Percentiles rank a stretch among this genome's conserved stretches.
phyloP scores from a whole-genome alignment of 2,797 vertebrate genomes.

The Valencia hispanica region DNA sequence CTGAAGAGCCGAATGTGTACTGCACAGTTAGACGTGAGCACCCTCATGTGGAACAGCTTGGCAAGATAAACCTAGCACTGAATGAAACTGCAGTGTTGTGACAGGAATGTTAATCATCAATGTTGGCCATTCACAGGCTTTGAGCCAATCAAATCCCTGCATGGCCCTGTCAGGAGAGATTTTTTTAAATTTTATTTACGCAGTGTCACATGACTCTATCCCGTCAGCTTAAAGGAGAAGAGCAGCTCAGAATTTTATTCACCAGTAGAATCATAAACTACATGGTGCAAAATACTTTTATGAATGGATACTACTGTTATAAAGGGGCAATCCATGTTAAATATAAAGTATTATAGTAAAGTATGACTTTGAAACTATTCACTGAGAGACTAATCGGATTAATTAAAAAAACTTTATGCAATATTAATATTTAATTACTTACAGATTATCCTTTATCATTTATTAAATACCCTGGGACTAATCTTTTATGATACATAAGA shows the following conservation, averaged over 20 bases:
- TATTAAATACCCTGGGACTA: slow-evolving; percentile 56
- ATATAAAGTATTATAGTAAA: slow-evolving; percentile 33
- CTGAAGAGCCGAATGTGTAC: slow-evolving; percentile 5
- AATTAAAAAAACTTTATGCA: slow-evolving; percentile 36
- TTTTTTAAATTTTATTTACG: slow-evolving; percentile 19
- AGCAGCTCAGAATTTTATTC: slow-evolving; percentile 29
- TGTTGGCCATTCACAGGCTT: slow-evolving; percentile 64
- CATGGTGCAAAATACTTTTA: slow-evolving; percentile 35
- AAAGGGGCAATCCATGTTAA: slow-evolving; percentile 41
- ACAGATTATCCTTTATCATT: slow-evolving; percentile 49
- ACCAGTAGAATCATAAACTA: slow-evolving; percentile 26
- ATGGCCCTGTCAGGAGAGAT: slow-evolving; percentile 33
- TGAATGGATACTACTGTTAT: slow-evolving; percentile 57
- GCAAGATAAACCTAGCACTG: slow-evolving; percentile 36
- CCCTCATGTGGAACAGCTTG: slow-evolving; percentile 59
- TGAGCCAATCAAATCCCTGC: slow-evolving; percentile 66
- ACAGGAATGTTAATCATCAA: slow-evolving; percentile 72
- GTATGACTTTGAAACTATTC: background rate
- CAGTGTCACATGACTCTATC: slow-evolving; percentile 41
- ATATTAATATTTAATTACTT: slow-evolving; percentile 47
- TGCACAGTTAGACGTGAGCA: slow-evolving; percentile 24
- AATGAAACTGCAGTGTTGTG: slow-evolving; percentile 72
- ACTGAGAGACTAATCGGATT: background rate
- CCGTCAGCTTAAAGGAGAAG: slow-evolving; percentile 51
- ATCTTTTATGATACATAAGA: slow-evolving; percentile 45